phyloP scores from a whole-genome alignment of 2,797 vertebrate species.

The Enteromius anoplus region DNA sequence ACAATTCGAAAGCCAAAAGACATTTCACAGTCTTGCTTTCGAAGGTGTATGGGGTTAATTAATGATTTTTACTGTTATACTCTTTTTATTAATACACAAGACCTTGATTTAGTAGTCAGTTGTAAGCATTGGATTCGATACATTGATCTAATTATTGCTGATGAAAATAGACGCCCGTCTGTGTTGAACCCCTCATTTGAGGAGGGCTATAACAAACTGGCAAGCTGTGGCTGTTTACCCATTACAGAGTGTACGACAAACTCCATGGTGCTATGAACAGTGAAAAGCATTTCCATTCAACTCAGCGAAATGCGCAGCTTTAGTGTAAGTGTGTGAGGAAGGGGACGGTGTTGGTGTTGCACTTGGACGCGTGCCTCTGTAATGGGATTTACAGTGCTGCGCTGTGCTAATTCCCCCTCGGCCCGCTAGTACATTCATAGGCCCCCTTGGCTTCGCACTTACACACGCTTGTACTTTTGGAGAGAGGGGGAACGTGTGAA shows the following conservation, averaged over 20 bases:
- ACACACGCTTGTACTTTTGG: constrained; percentile 11
- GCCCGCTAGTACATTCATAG: constrained; percentile 31
- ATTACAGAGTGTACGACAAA: constrained; percentile 25
- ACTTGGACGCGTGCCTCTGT: constrained; percentile 68
- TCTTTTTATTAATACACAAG: neutral
- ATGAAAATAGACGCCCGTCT: neutral
- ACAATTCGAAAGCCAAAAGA: neutral
- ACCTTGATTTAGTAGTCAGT: neutral
- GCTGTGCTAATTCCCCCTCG: constrained; percentile 66
- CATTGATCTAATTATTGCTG: neutral
- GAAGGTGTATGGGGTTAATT: constrained; percentile 12
- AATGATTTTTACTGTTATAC: neutral
- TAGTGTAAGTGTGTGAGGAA: constrained; percentile 30
- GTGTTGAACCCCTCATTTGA: constrained; percentile 1
- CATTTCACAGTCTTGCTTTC: constrained; percentile 15
- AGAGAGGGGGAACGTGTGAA: constrained; percentile 24
- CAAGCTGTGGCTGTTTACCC: constrained; percentile 19
- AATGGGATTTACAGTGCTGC: constrained; percentile 66
- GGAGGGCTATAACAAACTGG: constrained; percentile 6
- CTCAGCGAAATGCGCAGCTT: constrained; percentile 27
- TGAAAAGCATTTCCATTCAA: constrained; percentile 16
- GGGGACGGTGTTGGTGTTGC: constrained; percentile 63
- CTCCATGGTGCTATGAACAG: constrained; percentile 15
- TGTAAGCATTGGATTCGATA: neutral
- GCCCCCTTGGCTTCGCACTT: constrained; percentile 43